phyloP scores from a whole-genome alignment of 2,797 vertebrate genomes.

The Ataeniobius toweri region DNA sequence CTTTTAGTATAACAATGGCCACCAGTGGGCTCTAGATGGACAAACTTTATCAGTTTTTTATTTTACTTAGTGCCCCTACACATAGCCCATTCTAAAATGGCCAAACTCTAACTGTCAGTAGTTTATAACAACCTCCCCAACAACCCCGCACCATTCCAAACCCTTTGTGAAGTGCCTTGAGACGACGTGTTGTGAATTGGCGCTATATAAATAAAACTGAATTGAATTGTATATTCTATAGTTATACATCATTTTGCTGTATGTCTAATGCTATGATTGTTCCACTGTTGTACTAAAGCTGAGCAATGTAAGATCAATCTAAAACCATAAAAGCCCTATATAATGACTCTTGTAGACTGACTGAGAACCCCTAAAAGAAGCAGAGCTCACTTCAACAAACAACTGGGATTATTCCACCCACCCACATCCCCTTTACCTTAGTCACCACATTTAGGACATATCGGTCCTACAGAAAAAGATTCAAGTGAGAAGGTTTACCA shows the following conservation, averaged over 20 bases:
- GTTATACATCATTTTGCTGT: slow-evolving; percentile 34
- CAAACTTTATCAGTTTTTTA: too few relatives aligned
- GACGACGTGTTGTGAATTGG: too few relatives aligned
- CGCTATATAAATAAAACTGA: too few relatives aligned
- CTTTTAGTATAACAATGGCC: too few relatives aligned
- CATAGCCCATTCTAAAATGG: too few relatives aligned
- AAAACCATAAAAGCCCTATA: not conserved
- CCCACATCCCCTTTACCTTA: not conserved
- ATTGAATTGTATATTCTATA: slow-evolving; percentile 3
- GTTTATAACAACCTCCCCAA: too few relatives aligned
- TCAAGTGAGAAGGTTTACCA: slow-evolving; percentile 13
- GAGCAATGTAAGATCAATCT: not conserved
- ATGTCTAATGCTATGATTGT: slow-evolving; percentile 17
- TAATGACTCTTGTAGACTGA: not conserved
- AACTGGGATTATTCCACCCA: slow-evolving; percentile 13
- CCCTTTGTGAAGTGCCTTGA: too few relatives aligned
- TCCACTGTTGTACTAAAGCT: slow-evolving; percentile 8
- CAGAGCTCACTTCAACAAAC: slow-evolving; percentile 3
- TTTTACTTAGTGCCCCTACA: too few relatives aligned
- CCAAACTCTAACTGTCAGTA: too few relatives aligned
- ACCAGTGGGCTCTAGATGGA: too few relatives aligned
- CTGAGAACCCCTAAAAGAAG: slow-evolving; percentile 4
- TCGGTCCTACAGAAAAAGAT: not conserved
- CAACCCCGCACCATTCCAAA: too few relatives aligned
- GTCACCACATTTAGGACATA: not conserved